These are phyloP conservation scores for Vespertilio murinus DNA, from an alignment of 2,797 vertebrate genomes.

Conservation along the genomic window DNA sequence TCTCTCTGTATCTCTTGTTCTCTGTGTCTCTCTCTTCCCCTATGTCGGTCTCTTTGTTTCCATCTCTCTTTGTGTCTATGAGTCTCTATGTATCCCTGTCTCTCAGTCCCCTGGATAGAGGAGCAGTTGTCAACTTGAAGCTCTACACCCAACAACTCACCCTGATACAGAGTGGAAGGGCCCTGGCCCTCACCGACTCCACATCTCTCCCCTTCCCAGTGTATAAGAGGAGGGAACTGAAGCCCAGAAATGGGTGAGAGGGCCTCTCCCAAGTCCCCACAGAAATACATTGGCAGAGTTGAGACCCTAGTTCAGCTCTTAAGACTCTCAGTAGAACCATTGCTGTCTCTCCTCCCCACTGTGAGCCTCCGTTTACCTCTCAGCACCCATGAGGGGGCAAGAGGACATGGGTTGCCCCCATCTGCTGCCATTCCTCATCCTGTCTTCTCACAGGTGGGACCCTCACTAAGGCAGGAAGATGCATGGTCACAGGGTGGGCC, in stretches of 20 bases:
- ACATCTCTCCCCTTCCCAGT: neutral
- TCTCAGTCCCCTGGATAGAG: conserved; percentile 21
- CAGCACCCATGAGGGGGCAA: neutral
- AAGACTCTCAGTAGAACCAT: neutral
- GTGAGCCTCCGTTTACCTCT: conserved; percentile 30
- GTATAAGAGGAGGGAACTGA: neutral
- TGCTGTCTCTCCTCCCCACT: neutral
- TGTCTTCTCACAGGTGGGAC: conserved; percentile 28
- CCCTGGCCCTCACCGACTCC: neutral
- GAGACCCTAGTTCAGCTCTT: neutral
- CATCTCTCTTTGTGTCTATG: neutral
- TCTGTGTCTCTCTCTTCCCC: neutral
- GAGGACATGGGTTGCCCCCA: neutral
- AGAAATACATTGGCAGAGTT: neutral
- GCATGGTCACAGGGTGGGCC: neutral
- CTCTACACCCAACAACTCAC: neutral
- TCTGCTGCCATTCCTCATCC: neutral
- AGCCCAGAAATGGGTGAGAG: neutral
- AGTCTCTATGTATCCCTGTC: neutral
- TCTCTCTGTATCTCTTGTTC: neutral
- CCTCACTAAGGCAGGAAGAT: neutral
- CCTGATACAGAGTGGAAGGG: neutral
- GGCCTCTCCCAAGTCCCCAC: neutral
- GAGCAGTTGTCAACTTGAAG: neutral
- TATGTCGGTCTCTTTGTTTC: neutral